A percentile compares a stretch with the other conserved stretches of the same genome.
phyloP scores from a whole-genome alignment of 2,797 vertebrate species.

The Manis javanica region DNA sequence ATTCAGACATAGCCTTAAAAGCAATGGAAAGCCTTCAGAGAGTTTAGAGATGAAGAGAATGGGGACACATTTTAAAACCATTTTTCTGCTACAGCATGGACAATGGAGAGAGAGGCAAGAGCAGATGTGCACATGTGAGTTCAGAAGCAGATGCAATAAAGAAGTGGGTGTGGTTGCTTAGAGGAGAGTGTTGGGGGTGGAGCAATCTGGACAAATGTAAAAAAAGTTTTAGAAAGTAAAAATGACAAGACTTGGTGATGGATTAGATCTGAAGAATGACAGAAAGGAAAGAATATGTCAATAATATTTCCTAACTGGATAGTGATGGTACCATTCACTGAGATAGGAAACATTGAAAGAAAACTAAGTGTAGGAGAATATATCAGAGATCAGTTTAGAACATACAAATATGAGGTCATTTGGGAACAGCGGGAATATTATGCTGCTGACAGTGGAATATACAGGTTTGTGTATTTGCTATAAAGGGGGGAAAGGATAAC shows the following conservation, averaged over 20 bases:
- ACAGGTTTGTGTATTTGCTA: not conserved
- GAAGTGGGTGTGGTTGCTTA: not conserved
- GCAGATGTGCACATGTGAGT: not conserved
- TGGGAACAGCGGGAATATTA: not conserved
- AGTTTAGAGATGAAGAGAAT: too few relatives aligned
- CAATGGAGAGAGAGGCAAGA: not conserved
- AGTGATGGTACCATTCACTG: not conserved
- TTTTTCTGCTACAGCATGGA: not conserved
- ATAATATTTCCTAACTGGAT: not conserved
- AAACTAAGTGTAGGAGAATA: slow-evolving; percentile 10
- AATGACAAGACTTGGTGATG: not conserved
- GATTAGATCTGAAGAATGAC: not conserved
- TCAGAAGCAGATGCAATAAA: not conserved
- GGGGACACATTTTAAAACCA: not conserved
- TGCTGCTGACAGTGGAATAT: not conserved
- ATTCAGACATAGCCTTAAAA: not conserved
- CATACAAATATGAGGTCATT: not conserved
- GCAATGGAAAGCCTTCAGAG: not conserved
- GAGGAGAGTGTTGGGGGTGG: too few relatives aligned
- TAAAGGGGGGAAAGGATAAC: not conserved
- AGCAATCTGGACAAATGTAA: not conserved
- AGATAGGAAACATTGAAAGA: slow-evolving; percentile 9
- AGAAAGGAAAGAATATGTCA: not conserved
- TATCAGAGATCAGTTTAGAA: not conserved
- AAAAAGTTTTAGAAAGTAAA: not conserved